Conservation (phyloP, 2,888 invertebrate species). For the Tipula unca region DNA sequence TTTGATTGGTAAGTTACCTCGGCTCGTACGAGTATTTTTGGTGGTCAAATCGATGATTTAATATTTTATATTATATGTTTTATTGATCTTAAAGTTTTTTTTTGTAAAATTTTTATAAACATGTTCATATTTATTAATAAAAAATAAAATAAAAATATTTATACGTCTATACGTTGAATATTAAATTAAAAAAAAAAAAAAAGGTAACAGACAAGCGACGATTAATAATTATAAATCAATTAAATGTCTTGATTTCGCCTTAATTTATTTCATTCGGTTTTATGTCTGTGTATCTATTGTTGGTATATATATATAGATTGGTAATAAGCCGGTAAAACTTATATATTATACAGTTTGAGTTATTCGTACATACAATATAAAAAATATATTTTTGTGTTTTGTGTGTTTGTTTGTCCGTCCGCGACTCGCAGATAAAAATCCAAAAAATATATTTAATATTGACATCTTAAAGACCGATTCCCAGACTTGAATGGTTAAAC, state of each 20-base stretch:
- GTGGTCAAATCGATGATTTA: background rate
- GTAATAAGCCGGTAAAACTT: background rate
- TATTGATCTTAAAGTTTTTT: background rate
- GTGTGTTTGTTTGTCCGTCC: background rate
- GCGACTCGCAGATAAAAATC: background rate
- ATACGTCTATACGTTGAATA: background rate
- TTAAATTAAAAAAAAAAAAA: background rate
- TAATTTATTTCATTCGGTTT: background rate
- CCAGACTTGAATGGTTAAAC: slow-evolving; percentile 4
- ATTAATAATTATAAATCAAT: slow-evolving; percentile 14
- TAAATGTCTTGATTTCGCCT: background rate
- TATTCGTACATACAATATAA: background rate
- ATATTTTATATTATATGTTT: background rate
- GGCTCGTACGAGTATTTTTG: background rate
- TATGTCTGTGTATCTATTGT: background rate
- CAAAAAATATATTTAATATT: background rate
- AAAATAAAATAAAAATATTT: background rate
- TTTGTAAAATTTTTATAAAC: background rate
- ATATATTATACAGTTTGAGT: background rate
- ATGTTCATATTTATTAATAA: background rate
- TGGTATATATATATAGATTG: too few relatives aligned
- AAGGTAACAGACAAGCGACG: slow-evolving; percentile 14
- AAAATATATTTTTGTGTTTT: background rate
- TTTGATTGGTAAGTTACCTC: background rate
- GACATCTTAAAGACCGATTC: slow-evolving; percentile 14